Evolutionary conservation across 2,797 vertebrate genomes (phyloP).

Genomic region (Chloroceryle amazona): DNA sequence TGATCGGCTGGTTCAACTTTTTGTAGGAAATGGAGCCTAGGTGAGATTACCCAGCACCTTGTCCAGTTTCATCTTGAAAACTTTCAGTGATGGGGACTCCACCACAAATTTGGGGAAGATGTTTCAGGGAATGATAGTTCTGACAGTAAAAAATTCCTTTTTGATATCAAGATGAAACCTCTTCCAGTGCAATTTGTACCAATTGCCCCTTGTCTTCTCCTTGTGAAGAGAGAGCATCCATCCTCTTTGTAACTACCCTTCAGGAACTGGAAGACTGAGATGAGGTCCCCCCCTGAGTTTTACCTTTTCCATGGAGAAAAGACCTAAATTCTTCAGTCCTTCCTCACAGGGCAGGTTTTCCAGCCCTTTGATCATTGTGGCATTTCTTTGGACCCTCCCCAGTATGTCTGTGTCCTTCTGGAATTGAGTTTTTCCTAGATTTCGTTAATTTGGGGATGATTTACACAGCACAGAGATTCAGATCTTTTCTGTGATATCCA

Average conservation of each 20-base stretch:
- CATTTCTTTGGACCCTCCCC: not conserved
- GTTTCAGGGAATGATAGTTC: not conserved
- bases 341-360: not conserved
- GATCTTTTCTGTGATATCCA: not conserved
- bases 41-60: not conserved
- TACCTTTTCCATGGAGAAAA: not conserved
- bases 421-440: not conserved
- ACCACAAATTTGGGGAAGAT: not conserved
- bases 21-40: not conserved
- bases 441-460: not conserved
- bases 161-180: not conserved
- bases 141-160: not conserved
- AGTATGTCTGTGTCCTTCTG: no score
- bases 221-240: not conserved
- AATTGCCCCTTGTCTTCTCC: not conserved
- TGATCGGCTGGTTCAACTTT: rapidly evolving
- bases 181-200: not conserved
- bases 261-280: not conserved
- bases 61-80: not conserved
- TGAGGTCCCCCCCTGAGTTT: not conserved
- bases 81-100: not conserved
- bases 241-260: not conserved
- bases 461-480: not conserved
- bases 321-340: not conserved
- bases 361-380: not conserved